phyloP scores from a whole-genome alignment of 2,113 vertebrate genomes.

The Indicator maculatus region DNA sequence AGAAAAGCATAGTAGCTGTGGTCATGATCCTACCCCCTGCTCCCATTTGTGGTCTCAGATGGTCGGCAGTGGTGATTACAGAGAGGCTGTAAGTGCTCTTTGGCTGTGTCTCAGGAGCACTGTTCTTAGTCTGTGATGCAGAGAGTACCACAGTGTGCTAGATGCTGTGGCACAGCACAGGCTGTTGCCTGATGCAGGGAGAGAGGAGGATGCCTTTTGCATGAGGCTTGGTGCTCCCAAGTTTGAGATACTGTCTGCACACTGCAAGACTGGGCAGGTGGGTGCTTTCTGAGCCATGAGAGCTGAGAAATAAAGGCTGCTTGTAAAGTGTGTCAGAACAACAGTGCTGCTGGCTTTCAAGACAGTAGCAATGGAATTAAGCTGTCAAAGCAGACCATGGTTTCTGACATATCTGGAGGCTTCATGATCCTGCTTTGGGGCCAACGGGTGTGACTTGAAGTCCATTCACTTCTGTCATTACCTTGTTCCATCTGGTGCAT shows the following conservation, averaged over 20 bases:
- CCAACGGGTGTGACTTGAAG: not conserved
- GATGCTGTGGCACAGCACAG: not conserved
- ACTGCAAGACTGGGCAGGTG: not conserved
- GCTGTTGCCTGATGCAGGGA: not conserved
- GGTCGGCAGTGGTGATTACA: not conserved
- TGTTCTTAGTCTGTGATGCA: not conserved
- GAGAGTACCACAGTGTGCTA: fast-evolving
- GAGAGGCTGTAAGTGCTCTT: not conserved
- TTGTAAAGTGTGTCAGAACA: not conserved
- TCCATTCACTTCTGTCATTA: not conserved
- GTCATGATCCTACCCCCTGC: not conserved
- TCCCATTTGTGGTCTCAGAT: not conserved
- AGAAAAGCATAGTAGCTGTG: not conserved
- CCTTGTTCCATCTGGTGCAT: not conserved
- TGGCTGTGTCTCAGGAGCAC: not conserved
- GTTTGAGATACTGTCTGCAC: not conserved
- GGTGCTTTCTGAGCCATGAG: not conserved
- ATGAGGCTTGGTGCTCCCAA: not conserved
- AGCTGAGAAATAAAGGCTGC: not conserved
- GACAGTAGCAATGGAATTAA: not conserved
- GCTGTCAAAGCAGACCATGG: not conserved
- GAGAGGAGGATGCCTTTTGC: too few relatives aligned
- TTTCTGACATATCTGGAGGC: not conserved
- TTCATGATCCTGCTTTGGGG: not conserved
- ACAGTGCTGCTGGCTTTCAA: not conserved